Base-by-base conservation (phyloP, 1,140 invertebrate species). In the Megathymus violae region DNA sequence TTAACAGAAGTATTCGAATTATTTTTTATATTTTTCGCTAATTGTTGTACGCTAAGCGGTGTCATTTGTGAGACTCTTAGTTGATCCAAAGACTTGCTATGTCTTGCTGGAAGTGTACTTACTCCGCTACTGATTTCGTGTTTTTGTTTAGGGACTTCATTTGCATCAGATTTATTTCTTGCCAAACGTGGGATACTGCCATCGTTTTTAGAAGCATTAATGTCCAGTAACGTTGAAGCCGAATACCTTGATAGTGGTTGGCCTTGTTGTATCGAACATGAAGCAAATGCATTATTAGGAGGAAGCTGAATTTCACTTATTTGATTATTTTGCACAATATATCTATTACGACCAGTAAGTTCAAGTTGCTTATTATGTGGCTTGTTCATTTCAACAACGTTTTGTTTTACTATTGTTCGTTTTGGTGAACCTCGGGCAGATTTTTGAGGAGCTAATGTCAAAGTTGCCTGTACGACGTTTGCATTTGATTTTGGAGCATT, bases 31-130 rank as follows among this genome's bases (percentile, higher is more conserved):
- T 76, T 80, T 70, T 89, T 91, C 14, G 78, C 60, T 50, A 88
- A 65, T 38, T 76, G 77, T 71, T 86, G 82, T 17, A 82, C 64
- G 68, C 69, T 85, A 25, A 87, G 54, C 11, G 88, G 82, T 36
- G 78, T 68, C 76, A 87, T 80, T 75, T 91, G 89, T 34, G 90
- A 89, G n/a, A 92, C 83, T 74, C 93, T 93, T 11, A 96, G 77
- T 69, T 96, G 95, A 79, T 96, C 96, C 34, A 96, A 78, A 0
- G 95, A 96, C 76, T 96, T 96, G 78, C 95, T 96, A 78, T 96
- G 95, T 44, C 95, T 90, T 0, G 95, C 93, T 3, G 95, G 95
- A 19, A 95, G 78, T 0, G 92, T 93, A 47, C 88, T 92, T 10
- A 91, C 87, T 19, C 85, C 86, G 62, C 86, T 89, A 19, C 76